A percentile compares a stretch with the other conserved stretches of the same genome.
Evolutionary conservation across 1,140 invertebrate species (phyloP).

Genomic region (Coelopa frigida): DNA sequence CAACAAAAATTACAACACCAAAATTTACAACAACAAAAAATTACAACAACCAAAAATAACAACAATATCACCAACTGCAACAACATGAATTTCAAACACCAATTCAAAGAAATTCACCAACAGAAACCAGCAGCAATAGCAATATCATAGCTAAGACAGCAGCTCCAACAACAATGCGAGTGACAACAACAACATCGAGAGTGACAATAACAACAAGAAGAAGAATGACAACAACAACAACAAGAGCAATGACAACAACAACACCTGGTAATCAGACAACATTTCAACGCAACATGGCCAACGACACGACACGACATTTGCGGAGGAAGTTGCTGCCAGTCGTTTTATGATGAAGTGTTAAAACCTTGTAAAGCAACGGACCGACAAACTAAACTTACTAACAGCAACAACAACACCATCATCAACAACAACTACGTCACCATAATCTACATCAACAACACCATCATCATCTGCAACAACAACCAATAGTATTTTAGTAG

Average conservation of each 20-base stretch:
- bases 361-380: slow-evolving; percentile 17
- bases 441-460: no score
- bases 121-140: neutral
- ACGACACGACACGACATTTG: no score
- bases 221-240: slow-evolving; percentile 1
- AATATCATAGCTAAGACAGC: no score
- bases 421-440: no score
- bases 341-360: slow-evolving; percentile 44
- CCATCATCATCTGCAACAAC: no score
- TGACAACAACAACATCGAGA: slow-evolving; percentile 10
- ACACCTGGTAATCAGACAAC: slow-evolving; percentile 14
- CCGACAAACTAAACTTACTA: no score
- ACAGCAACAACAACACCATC: neutral
- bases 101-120: slow-evolving; percentile 18
- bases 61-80: neutral
- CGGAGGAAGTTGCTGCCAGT: slow-evolving; percentile 33
- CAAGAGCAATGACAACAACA: slow-evolving; percentile 10
- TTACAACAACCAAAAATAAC: slow-evolving; percentile 5
- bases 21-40: slow-evolving; percentile 19
- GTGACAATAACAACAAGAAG: slow-evolving; percentile 2
- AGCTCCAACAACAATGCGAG: slow-evolving; percentile 4
- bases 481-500: no score
- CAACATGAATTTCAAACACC: neutral
- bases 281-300: slow-evolving; percentile 27
- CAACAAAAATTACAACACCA: neutral